Evolutionary conservation across 2,888 invertebrate species (phyloP), one percentile per base, ranked within the genome.

Genomic region (Papilio demoleus): DNA sequence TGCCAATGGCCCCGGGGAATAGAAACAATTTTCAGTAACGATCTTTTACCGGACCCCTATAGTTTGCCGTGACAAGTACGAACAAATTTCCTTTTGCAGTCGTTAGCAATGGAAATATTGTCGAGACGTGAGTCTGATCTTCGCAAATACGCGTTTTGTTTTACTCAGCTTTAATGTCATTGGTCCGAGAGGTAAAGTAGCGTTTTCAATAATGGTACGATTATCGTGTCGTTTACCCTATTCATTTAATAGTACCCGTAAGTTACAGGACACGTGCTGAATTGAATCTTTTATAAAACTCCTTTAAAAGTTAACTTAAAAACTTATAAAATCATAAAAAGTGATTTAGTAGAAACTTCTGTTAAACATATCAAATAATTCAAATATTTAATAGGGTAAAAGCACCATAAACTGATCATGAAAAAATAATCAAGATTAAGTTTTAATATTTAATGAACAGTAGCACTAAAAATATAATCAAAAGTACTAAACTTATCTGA

Each of bases 21-120:
- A 71, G 77, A 85, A 86, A 88, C 88, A 88, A 88, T 88, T 90
- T 88, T 83, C 88, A 86, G 85, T 85, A 85, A 84, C 85, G 85
- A 74, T 74, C 74, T 74, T 76, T 72, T 71, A 67, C 73, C 68
- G 72, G 73, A 75, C 74, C 75, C 73, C 70, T 72, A 72, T 71
- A 70, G 71, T 74, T 76, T 73, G 71, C 70, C 75, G 75, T 77
- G 82, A 80, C 84, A 81, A 80, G 79, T 76, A 79, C 71, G 79
- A 80, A 81, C 81, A 81, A 84, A 84, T 83, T 84, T 81, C 80
- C 77, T 78, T 75, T 77, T 31, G 47, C 31, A 74, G 81, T 81
- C 84, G 84, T 87, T 86, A 84, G 77, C 80, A 80, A 84, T 83
- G 81, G 84, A 88, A 85, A 88, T 89, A 90, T 89, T 77, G 86